Conservation (phyloP, 2,888 invertebrate species). For the Dasypolia templi region DNA sequence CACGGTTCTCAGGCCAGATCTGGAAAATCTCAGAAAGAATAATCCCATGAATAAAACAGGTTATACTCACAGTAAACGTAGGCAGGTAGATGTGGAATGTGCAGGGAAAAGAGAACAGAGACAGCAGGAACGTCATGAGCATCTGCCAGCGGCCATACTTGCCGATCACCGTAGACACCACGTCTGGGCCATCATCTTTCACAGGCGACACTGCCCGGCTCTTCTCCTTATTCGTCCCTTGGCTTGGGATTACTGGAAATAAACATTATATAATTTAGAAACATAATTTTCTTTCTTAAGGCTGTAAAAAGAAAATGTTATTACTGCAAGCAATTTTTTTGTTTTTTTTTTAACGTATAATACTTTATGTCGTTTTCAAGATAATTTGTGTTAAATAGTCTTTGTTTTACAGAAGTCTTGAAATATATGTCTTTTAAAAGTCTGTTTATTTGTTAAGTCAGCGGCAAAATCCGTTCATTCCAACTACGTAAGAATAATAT, state of each 20-base stretch:
- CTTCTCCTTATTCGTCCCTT: slow-evolving; percentile 80
- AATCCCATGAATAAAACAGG: background rate
- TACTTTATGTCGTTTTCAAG: background rate
- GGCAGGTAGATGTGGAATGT: slow-evolving; percentile 95
- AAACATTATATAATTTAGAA: slow-evolving; percentile 4
- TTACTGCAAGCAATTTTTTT: background rate
- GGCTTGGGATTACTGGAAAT: slow-evolving; percentile 86
- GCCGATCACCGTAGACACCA: slow-evolving; percentile 93
- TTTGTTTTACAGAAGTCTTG: background rate
- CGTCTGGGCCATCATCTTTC: slow-evolving; percentile 90
- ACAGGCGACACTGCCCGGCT: slow-evolving; percentile 69
- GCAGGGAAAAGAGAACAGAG: slow-evolving; percentile 94
- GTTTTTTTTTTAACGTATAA: too few species aligned
- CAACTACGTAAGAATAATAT: background rate
- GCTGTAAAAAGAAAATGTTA: background rate
- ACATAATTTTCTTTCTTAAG: background rate
- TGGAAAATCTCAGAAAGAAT: background rate
- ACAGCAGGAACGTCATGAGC: slow-evolving; percentile 93
- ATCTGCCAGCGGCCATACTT: slow-evolving; percentile 95
- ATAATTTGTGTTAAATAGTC: background rate
- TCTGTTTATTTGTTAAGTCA: background rate
- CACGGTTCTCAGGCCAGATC: background rate
- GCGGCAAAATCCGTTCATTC: background rate
- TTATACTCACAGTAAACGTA: slow-evolving; percentile 92
- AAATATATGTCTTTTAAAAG: too few species aligned